Evolutionary conservation across 2,888 invertebrate species (phyloP).

Genomic region (Tuta absoluta): DNA sequence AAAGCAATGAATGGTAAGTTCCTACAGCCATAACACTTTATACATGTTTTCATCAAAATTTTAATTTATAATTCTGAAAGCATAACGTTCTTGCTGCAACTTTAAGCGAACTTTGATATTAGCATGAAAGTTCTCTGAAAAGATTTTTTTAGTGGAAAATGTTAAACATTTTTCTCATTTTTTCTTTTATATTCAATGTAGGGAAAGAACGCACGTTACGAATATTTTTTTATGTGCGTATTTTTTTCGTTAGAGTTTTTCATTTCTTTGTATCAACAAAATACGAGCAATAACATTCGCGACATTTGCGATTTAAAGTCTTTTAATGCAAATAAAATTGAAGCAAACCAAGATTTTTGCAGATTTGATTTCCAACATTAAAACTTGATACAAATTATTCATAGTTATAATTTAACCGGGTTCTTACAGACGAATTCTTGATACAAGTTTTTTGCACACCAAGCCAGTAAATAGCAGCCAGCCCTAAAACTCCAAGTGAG

Average conservation of each 20-base stretch:
- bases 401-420: no score
- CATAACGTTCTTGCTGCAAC: conserved; percentile 8
- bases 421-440: neutral
- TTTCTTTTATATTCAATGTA: neutral
- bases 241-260: neutral
- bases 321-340: no score
- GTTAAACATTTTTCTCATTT: neutral
- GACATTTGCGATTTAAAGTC: no score
- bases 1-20: neutral
- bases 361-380: no score
- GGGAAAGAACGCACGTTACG: neutral
- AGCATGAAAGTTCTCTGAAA: neutral
- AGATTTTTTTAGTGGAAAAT: conserved; percentile 4
- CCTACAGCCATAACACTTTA: neutral
- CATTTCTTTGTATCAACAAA: neutral
- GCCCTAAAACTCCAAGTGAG: conserved; percentile 21
- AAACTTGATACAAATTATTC: no score
- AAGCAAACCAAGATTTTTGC: no score
- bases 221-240: neutral
- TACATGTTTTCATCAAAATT: neutral
- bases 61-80: conserved; percentile 14
- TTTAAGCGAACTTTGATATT: conserved; percentile 15
- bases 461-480: neutral
- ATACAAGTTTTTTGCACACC: neutral
- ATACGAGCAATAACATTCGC: no score